These are phyloP conservation scores for Trachelipus rathkii DNA, from an alignment of 1,140 invertebrate species.

Conservation along the genomic window DNA sequence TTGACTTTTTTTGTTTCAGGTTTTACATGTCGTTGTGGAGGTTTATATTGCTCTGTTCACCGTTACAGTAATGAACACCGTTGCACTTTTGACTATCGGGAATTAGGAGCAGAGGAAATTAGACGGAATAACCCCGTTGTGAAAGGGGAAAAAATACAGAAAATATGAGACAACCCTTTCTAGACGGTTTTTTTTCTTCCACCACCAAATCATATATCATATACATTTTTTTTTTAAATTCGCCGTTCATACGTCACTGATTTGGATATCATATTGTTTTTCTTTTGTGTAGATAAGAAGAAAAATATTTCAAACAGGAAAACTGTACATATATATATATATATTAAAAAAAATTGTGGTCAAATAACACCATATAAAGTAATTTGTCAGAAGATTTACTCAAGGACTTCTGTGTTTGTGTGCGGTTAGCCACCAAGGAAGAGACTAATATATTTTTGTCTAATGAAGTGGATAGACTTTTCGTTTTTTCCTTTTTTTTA, in stretches of 20 bases:
- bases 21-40: constrained; percentile 97
- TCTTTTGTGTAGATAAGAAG: no score
- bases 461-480: no score
- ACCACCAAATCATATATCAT: not conserved
- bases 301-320: no score
- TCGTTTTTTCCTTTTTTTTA: no score
- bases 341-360: no score
- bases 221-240: not conserved
- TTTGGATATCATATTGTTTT: no score
- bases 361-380: no score
- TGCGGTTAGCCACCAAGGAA: no score
- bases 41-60: constrained; percentile 94
- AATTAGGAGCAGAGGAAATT: constrained; percentile 97
- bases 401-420: no score
- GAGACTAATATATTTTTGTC: no score
- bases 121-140: constrained; percentile 99
- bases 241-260: not conserved
- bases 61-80: constrained; percentile 99
- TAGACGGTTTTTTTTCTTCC: not conserved
- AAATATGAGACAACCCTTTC: constrained; percentile 71
- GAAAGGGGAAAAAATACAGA: constrained; percentile 98
- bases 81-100: constrained; percentile 97
- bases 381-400: no score
- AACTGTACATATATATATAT: no score
- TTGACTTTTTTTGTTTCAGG: constrained; percentile 62